Evolutionary conservation across 1,140 invertebrate species (phyloP).

Genomic region (Calliopsis andreniformis): DNA sequence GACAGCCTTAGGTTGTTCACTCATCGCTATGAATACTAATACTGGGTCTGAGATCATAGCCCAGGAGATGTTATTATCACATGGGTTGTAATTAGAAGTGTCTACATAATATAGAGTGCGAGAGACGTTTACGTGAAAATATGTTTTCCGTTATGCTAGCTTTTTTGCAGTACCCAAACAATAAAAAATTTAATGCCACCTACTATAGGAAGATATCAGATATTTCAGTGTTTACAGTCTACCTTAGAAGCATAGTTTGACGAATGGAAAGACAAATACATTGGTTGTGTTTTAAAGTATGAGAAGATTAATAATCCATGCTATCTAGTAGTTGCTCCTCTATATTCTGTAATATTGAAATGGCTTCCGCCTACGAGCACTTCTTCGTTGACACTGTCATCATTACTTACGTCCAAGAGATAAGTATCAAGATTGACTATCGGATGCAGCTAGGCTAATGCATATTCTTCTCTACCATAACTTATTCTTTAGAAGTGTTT

Average conservation of each 20-base stretch:
- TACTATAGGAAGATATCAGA: too few species aligned
- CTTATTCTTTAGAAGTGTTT: background rate
- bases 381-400: background rate
- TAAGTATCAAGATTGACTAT: background rate
- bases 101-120: background rate
- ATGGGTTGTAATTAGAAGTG: slow-evolving; percentile 23
- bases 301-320: too few species aligned
- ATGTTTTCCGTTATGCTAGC: slow-evolving; percentile 17
- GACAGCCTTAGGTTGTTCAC: background rate
- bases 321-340: background rate
- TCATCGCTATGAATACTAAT: slow-evolving; percentile 5
- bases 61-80: slow-evolving; percentile 17
- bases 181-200: too few species aligned
- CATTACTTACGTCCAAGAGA: background rate
- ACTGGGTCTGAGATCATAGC: background rate
- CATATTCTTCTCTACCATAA: background rate
- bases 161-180: too few species aligned
- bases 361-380: background rate
- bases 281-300: too few species aligned
- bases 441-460: background rate
- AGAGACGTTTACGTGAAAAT: background rate
- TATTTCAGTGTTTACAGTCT: too few species aligned
- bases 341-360: background rate
- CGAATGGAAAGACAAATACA: too few species aligned
- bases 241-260: too few species aligned